Evolutionary conservation across 2,888 invertebrate genomes (phyloP), one percentile per base, ranked within the genome.

Genomic region (Incurvaria masculella): DNA sequence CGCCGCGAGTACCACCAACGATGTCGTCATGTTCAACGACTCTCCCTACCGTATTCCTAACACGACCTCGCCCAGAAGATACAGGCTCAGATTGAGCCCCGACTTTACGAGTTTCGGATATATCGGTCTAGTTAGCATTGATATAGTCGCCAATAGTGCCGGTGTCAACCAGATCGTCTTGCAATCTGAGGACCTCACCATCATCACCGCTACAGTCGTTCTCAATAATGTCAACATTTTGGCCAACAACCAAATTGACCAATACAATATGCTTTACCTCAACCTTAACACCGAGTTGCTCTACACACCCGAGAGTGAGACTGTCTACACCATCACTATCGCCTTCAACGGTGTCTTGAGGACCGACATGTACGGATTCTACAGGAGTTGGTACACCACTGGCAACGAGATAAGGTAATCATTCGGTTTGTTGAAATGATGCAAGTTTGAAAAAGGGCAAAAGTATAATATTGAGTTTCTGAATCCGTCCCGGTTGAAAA

Each of bases 61-160:
- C 1, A 70, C 72, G 1, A 73, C 86, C 0, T 55, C 49, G 16
- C 87, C 87, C 0, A 53, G 46, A 1, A 64, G 66, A 21, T 88
- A 87, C 55, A 60, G 70, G 1, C 58, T 87, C 0, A 53, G 66
- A 0, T 67, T 86, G 58, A 57, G 54, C 1, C 72, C 83, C 1
- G 64, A 79, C 48, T 65, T 81, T 0, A 44, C 52, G 0, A 41
- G 38, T 2, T 52, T 61, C 14, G 10, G 48, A 1, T 42, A 55
- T 80, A 47, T 41, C 51, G 2, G 83, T 83, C 40, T 38, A 1
- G 72, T 74, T 0, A 49, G 48, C 0, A 82, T 83, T 4, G 8
- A 57, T 1, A 44, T 76, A 0, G 51, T 45, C 1, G 65, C 74
- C 8, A 71, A 65, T 1, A 59, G 64, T 54, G 45, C 55, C 0